phyloP scores from a whole-genome alignment of 2,113 vertebrate species.

The Phoxinus phoxinus region DNA sequence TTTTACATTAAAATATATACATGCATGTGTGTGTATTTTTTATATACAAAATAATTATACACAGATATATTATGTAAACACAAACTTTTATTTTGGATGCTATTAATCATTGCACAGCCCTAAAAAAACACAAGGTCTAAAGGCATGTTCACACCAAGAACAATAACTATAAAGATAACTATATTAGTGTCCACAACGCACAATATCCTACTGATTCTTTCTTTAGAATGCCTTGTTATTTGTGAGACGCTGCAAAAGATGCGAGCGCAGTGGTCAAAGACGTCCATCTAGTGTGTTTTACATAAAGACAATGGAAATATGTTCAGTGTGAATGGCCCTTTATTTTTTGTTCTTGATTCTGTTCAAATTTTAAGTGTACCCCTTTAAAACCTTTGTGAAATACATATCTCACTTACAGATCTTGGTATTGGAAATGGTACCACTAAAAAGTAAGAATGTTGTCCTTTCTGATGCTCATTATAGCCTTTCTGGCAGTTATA shows the following conservation, averaged over 20 bases:
- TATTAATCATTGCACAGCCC: no score
- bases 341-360: background rate
- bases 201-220: no score
- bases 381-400: background rate
- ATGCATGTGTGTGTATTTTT: no score
- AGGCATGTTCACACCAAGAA: background rate
- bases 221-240: no score
- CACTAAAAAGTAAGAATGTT: slow-evolving; percentile 89
- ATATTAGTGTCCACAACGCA: no score
- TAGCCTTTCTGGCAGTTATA: background rate
- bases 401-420: slow-evolving; percentile 74
- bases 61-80: no score
- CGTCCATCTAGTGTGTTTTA: background rate
- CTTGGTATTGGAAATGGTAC: slow-evolving; percentile 98
- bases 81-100: no score
- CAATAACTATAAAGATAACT: no score
- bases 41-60: no score
- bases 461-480: background rate
- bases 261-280: background rate
- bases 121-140: background rate
- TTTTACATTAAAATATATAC: background rate
- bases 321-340: background rate
- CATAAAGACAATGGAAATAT: background rate
- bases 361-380: background rate
- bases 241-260: background rate